These are phyloP conservation scores for Eugnorisma glareosa DNA, from an alignment of 2,888 invertebrate genomes.

Conservation along the genomic window DNA sequence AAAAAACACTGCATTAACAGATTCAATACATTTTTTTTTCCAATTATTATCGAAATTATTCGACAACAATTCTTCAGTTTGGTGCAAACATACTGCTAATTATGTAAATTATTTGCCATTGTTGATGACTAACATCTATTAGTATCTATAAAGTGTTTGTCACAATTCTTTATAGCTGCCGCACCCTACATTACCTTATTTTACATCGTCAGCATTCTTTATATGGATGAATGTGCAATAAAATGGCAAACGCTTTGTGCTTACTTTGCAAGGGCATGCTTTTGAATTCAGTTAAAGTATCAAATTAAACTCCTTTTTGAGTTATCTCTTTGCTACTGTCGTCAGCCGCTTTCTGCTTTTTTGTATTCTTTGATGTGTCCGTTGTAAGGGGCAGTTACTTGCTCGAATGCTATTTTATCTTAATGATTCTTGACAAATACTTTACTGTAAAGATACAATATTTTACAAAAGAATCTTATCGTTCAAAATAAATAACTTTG, in stretches of 20 bases:
- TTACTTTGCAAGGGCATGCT: slow-evolving; percentile 44
- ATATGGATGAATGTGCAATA: slow-evolving; percentile 64
- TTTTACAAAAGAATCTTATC: slow-evolving; percentile 1
- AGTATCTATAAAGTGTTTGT: slow-evolving; percentile 42
- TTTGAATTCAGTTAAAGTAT: slow-evolving; percentile 62
- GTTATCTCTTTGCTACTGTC: slow-evolving; percentile 60
- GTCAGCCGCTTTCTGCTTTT: slow-evolving; percentile 31
- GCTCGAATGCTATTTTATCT: slow-evolving; percentile 21
- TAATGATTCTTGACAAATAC: slow-evolving; percentile 8
- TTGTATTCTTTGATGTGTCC: slow-evolving; percentile 17
- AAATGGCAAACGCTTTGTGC: slow-evolving; percentile 54
- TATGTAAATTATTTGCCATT: slow-evolving; percentile 35
- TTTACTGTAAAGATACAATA: neutral
- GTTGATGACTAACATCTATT: slow-evolving; percentile 38
- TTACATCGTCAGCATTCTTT: slow-evolving; percentile 46
- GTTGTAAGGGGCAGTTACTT: slow-evolving; percentile 26
- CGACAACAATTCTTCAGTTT: neutral
- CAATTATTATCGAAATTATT: neutral
- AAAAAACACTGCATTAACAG: neutral
- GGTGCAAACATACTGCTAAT: slow-evolving; percentile 2
- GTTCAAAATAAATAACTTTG: neutral
- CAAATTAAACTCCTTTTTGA: slow-evolving; percentile 64
- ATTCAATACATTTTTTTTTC: neutral
- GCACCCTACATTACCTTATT: slow-evolving; percentile 55
- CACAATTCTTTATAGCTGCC: slow-evolving; percentile 48